A percentile compares a stretch with the other conserved stretches of the same genome.
Evolutionary conservation across 1,140 invertebrate species (phyloP).

Genomic region (Apis cerana): DNA sequence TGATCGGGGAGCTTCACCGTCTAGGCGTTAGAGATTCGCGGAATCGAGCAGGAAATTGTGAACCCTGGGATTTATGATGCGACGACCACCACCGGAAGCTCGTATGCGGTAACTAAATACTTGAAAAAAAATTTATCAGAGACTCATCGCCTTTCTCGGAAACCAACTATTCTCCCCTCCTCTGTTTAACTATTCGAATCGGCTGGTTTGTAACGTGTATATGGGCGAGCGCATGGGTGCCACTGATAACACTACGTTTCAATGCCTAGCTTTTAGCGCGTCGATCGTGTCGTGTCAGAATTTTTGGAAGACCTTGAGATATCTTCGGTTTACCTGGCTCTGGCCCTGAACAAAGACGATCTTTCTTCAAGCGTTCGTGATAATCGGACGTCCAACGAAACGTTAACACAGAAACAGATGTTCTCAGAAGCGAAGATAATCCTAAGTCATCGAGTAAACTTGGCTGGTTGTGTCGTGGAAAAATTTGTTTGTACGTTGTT

Average conservation of each 20-base stretch:
- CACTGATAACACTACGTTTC: not conserved
- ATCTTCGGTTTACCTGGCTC: not conserved
- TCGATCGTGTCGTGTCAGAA: not conserved
- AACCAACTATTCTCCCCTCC: not conserved
- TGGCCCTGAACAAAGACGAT: constrained; percentile 14
- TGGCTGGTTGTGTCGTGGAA: not conserved
- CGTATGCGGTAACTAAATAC: not conserved
- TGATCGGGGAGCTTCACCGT: not conserved
- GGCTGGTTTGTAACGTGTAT: not conserved
- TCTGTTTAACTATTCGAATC: not conserved
- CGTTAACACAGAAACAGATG: constrained; percentile 18
- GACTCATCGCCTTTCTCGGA: constrained; percentile 1
- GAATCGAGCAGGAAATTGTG: constrained; percentile 57
- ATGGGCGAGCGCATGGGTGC: too few species aligned
- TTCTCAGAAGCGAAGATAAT: not conserved
- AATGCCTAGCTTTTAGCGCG: not conserved
- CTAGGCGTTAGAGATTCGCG: not conserved
- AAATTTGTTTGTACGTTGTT: constrained; percentile 17
- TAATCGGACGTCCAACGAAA: not conserved
- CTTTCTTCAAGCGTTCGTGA: constrained; percentile 11
- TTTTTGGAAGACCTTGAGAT: not conserved
- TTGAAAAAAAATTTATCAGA: not conserved
- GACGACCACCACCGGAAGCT: not conserved
- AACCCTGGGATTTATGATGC: constrained; percentile 4
- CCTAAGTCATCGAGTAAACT: not conserved